phyloP scores from a whole-genome alignment of 1,140 invertebrate species.

The Palaemon carinicauda region DNA sequence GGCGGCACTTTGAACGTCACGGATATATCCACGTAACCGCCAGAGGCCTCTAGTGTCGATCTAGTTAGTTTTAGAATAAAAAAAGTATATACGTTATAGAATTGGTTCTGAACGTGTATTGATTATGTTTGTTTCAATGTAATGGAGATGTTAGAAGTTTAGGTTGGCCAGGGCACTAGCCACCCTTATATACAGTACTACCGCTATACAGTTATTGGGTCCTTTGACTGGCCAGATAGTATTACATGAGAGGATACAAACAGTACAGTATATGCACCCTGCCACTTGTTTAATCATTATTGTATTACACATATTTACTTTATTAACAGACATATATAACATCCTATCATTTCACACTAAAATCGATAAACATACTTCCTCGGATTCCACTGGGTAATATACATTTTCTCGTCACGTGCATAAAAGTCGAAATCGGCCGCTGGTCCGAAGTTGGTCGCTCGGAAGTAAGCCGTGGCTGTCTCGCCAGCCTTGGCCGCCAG shows the following conservation, averaged over 20 bases:
- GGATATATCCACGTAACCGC: not conserved
- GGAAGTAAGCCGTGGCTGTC: slow-evolving; percentile 5
- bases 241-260: no score
- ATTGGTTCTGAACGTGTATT: no score
- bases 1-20: not conserved
- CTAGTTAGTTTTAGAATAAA: no score
- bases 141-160: no score
- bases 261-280: not conserved
- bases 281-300: not conserved
- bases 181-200: no score
- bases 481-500: not conserved
- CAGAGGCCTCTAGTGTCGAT: not conserved
- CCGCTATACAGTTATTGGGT: no score
- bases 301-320: not conserved
- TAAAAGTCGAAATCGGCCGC: slow-evolving; percentile 10
- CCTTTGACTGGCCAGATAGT: no score
- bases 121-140: no score
- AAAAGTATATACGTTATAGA: no score
- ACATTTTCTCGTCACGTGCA: slow-evolving; percentile 6
- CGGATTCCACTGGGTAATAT: not conserved
- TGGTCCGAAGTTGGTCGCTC: slow-evolving; percentile 16
- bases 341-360: not conserved
- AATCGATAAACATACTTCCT: not conserved
- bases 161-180: no score
- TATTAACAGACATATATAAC: no score